phyloP scores from a whole-genome alignment of 2,113 vertebrate genomes.

The Phoxinus phoxinus region DNA sequence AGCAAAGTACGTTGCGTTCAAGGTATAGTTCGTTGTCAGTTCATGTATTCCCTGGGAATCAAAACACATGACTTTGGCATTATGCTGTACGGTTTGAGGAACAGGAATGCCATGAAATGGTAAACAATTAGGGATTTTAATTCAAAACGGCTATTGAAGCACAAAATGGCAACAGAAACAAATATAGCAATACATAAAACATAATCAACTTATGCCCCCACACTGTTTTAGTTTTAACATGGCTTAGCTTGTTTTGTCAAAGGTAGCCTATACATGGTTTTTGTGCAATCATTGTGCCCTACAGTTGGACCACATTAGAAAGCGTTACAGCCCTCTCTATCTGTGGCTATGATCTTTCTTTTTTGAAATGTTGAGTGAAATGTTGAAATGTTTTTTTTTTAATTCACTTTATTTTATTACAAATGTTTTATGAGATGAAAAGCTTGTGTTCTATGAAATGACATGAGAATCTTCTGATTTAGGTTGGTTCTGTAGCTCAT shows the following conservation, averaged over 20 bases:
- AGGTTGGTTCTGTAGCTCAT: not conserved
- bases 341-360: not conserved
- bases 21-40: not conserved
- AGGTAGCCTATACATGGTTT: not conserved
- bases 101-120: not conserved
- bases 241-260: not conserved
- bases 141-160: not conserved
- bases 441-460: not conserved
- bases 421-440: not conserved
- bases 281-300: not conserved
- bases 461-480: not conserved
- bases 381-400: not conserved
- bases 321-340: not conserved
- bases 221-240: not conserved
- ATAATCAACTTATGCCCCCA: not conserved
- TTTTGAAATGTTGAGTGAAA: not conserved
- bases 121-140: not conserved
- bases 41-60: not conserved
- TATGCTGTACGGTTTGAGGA: not conserved
- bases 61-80: not conserved
- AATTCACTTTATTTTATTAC: not conserved
- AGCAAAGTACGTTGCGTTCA: not conserved
- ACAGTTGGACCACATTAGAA: not conserved
- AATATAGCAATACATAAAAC: not conserved
- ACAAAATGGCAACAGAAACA: not conserved